A percentile compares a stretch with the other conserved stretches of the same genome.
Evolutionary conservation across 2,113 vertebrate species (phyloP).

Genomic region (Mesoclemmys tuberculata): DNA sequence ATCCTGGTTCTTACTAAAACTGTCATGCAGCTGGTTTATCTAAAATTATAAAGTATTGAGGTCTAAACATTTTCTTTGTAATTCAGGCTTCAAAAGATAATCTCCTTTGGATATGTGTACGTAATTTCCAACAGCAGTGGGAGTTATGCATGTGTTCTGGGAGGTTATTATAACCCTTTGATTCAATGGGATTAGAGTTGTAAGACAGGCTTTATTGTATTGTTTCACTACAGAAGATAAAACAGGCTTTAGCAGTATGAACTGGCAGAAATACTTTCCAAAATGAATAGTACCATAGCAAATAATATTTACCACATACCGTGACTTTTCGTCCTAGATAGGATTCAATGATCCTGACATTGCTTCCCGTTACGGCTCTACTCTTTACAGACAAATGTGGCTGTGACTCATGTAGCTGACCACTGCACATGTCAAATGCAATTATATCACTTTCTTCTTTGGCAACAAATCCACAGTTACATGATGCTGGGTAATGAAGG

Average conservation of each 20-base stretch:
- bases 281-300: not conserved
- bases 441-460: constrained; percentile 83
- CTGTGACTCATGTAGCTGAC: constrained; percentile 82
- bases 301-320: constrained; percentile 75
- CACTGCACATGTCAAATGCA: constrained; percentile 90
- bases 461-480: constrained; percentile 88
- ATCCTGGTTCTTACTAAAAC: not conserved
- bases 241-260: not conserved
- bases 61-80: not conserved
- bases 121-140: not conserved
- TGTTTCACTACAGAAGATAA: not conserved
- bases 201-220: not conserved
- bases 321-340: constrained; percentile 94
- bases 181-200: not conserved
- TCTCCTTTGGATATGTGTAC: not conserved
- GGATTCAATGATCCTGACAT: constrained; percentile 87
- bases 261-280: not conserved
- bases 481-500: constrained; percentile 81
- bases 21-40: not conserved
- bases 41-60: not conserved
- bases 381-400: constrained; percentile 86
- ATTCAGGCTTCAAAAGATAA: not conserved
- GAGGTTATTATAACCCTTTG: not conserved
- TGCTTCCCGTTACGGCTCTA: constrained; percentile 74
- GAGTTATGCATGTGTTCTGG: not conserved